These are phyloP conservation scores for Lethenteron reissneri DNA, from an alignment of 2,113 vertebrate genomes.

Conservation along the genomic window DNA sequence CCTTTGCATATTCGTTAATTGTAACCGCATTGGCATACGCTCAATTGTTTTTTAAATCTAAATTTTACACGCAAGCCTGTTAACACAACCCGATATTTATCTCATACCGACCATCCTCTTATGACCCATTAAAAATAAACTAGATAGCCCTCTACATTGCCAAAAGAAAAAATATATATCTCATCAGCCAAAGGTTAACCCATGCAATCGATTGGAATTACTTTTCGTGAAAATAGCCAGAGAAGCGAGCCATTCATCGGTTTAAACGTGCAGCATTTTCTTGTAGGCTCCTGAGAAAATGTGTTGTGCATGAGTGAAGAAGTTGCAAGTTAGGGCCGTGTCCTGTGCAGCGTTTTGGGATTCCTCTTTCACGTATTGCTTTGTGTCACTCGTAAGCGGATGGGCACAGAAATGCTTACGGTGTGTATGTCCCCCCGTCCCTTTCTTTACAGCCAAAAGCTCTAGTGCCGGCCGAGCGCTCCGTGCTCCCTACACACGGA, in stretches of 20 bases:
- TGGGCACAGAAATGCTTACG: not conserved
- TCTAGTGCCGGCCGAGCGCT: slow-evolving; percentile 4
- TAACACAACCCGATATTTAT: not conserved
- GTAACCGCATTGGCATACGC: not conserved
- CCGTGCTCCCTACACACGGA: slow-evolving; percentile 2
- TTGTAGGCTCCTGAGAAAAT: not conserved
- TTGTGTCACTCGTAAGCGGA: not conserved
- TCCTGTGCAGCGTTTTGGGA: not conserved
- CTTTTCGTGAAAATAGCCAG: not conserved
- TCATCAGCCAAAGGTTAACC: not conserved
- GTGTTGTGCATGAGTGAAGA: not conserved
- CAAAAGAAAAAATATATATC: not conserved
- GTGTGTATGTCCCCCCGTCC: slow-evolving; percentile 1
- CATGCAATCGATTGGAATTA: not conserved
- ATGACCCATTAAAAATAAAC: not conserved
- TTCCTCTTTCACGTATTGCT: not conserved
- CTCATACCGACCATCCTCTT: not conserved
- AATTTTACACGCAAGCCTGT: not conserved
- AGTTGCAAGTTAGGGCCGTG: slow-evolving; percentile 6
- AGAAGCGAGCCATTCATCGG: not conserved
- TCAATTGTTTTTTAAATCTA: not conserved
- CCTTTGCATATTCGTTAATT: not conserved
- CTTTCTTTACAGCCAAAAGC: slow-evolving; percentile 5
- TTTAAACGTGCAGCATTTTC: not conserved
- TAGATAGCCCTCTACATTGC: not conserved